A percentile compares a stretch with the other conserved stretches of the same genome.
phyloP scores from a whole-genome alignment of 2,888 invertebrate genomes.

The Heliconius ethilla region DNA sequence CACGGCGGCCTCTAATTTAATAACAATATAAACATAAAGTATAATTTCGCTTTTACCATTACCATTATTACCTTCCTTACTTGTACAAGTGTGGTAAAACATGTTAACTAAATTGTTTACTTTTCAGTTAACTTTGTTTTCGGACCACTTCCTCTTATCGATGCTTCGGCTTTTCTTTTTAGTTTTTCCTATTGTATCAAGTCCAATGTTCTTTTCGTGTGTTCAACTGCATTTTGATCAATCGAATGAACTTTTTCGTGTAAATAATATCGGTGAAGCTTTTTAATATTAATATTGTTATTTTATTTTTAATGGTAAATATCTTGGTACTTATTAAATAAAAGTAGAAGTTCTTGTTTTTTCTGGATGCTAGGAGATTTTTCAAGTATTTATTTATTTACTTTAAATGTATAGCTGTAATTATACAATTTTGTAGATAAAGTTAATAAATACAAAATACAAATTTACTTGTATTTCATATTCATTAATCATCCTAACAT shows the following conservation, averaged over 20 bases:
- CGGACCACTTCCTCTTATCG: conserved; percentile 30
- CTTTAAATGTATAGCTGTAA: no score
- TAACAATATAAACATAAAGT: neutral
- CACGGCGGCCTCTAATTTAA: neutral
- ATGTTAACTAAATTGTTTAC: conserved; percentile 36
- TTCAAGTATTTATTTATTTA: no score
- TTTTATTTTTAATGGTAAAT: neutral
- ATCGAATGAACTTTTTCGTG: neutral
- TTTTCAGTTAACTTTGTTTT: conserved; percentile 36
- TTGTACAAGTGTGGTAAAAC: conserved; percentile 31
- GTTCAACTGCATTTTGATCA: conserved; percentile 9
- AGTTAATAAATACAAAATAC: no score
- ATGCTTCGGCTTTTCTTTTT: conserved; percentile 1
- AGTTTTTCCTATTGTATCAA: neutral
- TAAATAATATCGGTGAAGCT: neutral
- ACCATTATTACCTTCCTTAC: conserved; percentile 1
- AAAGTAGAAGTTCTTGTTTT: no score
- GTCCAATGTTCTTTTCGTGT: neutral
- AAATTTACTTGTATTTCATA: no score
- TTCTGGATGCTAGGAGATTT: no score
- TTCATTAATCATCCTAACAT: neutral
- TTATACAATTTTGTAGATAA: no score
- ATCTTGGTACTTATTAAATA: no score
- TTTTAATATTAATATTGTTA: neutral
- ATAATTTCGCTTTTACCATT: neutral